Base-by-base conservation (phyloP, 92 coral and sea anemone species). In the Phenganax stokvisi region DNA sequence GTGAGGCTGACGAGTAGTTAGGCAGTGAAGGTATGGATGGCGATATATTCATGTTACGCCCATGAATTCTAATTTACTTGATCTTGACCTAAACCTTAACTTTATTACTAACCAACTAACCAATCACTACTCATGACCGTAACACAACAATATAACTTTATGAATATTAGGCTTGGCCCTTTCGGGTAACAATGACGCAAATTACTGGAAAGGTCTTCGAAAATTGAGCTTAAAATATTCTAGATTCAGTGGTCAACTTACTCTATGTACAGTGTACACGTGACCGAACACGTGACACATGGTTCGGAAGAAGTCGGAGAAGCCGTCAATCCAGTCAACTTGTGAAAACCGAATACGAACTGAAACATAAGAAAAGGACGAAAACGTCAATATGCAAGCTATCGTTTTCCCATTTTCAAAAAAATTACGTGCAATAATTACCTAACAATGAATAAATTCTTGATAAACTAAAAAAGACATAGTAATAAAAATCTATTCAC, bases 241-340 rank as follows among this genome's bases (percentile, higher is more conserved):
- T 28, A 51, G 12, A 70, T 7, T 51, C 1, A 51, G 16, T 6
- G 7, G 20, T 55, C 51, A 11, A 57, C 90, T 86, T 84, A 94
- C 98, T 88, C 86, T 94, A 70, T 84, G 87, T 56, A 88, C 90
- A 54, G 90, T 80, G 80, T 86, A 94, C 52, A 96, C 94, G 65
- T 86, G 87, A 53, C 98, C 98, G 73, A 91, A 91, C 2, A 93
- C 90, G 20, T 87, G 74, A 60, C 97, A 94, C 25, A 94, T 64
- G 8, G 87, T 82, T 83, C 97, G 96, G 66, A 91, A 91, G 53
- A 94, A 82, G 63, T 87, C 51, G 81, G 92, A 89, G 57, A 91
- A 72, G 16, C 88, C 87, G 16, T 90, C 92, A 20, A 91, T 86
- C 74, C 94, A 87, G 10, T 88, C 90, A 13, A 89, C 88, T 76